phyloP scores from a whole-genome alignment of 2,113 vertebrate genomes.

The Scartelaos histophorus region DNA sequence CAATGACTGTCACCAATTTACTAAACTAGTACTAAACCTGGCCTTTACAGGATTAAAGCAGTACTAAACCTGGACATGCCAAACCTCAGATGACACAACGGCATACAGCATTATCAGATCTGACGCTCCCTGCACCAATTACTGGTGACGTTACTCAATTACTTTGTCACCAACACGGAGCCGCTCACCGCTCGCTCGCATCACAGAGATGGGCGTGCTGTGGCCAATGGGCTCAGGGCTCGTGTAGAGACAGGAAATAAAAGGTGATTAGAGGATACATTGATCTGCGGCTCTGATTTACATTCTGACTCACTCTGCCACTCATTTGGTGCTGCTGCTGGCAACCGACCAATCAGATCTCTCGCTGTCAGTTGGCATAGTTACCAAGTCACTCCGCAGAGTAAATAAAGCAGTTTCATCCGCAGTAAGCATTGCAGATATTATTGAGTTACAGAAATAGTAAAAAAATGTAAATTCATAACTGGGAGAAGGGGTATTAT shows the following conservation, averaged over 20 bases:
- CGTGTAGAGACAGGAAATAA: slow-evolving; percentile 64
- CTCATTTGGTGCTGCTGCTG: slow-evolving; percentile 48
- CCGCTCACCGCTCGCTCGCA: slow-evolving; percentile 23
- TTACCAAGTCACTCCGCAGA: slow-evolving; percentile 39
- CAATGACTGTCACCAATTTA: neutral
- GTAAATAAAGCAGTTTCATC: slow-evolving; percentile 62
- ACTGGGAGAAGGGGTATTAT: neutral
- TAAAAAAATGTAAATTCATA: slow-evolving; percentile 45
- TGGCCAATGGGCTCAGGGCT: slow-evolving; percentile 46
- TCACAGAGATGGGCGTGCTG: slow-evolving; percentile 5
- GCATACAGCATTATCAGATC: neutral
- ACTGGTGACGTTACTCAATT: slow-evolving; percentile 54
- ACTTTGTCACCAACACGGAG: slow-evolving; percentile 32
- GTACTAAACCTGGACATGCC: slow-evolving; percentile 16
- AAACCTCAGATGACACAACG: slow-evolving; percentile 51
- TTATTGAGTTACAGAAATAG: slow-evolving; percentile 62
- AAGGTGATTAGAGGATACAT: slow-evolving; percentile 69
- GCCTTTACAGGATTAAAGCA: neutral
- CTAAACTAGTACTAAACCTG: neutral
- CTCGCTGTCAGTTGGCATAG: slow-evolving; percentile 43
- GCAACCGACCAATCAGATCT: slow-evolving; percentile 63
- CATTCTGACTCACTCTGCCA: slow-evolving; percentile 55
- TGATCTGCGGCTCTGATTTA: slow-evolving; percentile 71
- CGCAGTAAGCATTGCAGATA: slow-evolving; percentile 45
- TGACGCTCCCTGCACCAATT: slow-evolving; percentile 46